Conservation (phyloP, 2,113 vertebrate genomes). For the Gnathonemus echidnorhynchus region DNA sequence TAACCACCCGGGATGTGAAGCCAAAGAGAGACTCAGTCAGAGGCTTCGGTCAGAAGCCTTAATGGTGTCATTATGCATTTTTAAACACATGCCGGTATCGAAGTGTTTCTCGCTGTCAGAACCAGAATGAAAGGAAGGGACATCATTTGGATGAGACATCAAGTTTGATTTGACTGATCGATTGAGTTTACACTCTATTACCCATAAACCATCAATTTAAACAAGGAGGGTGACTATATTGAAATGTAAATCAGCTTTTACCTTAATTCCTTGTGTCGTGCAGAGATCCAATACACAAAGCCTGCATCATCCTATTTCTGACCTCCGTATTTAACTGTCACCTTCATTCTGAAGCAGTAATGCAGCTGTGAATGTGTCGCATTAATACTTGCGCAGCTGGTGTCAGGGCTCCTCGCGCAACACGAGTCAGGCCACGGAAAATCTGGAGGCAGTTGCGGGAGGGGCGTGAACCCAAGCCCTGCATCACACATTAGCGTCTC, state of each 20-base stretch:
- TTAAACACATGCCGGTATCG: not conserved
- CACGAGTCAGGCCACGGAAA: not conserved
- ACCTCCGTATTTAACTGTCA: not conserved
- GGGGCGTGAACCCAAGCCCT: not conserved
- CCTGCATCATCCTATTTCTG: not conserved
- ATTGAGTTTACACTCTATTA: slow-evolving; percentile 1
- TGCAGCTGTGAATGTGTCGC: not conserved
- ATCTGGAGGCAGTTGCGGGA: not conserved
- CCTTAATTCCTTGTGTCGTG: not conserved
- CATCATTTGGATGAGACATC: not conserved
- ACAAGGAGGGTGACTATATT: not conserved
- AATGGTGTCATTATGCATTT: not conserved
- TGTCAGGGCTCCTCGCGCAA: not conserved
- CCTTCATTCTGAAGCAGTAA: not conserved
- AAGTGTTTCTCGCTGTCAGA: not conserved
- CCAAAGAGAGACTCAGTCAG: not conserved
- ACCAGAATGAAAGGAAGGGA: not conserved
- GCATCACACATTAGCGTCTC: not conserved
- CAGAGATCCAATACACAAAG: not conserved
- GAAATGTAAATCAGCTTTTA: not conserved
- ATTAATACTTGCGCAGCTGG: not conserved
- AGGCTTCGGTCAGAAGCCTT: not conserved
- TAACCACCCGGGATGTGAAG: not conserved
- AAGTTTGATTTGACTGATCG: not conserved
- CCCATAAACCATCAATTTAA: not conserved